A percentile compares a stretch with the other conserved stretches of the same genome.
Conservation (phyloP, 2,797 vertebrate genomes). For the Pangasius macronema region DNA sequence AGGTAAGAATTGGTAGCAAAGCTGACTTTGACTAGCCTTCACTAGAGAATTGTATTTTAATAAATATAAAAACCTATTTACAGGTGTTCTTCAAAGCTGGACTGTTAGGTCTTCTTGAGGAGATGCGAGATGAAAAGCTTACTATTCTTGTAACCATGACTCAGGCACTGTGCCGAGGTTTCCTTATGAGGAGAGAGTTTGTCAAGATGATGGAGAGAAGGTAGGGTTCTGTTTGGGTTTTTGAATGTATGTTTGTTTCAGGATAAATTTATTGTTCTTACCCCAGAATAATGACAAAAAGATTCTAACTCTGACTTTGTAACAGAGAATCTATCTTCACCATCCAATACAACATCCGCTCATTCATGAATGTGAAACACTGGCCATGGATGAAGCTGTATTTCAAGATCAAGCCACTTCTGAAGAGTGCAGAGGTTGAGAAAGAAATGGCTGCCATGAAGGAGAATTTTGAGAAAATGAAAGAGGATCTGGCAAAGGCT, state of each 20-base stretch:
- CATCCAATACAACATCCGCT: constrained; percentile 80
- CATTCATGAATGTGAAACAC: constrained; percentile 88
- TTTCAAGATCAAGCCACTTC: constrained; percentile 89
- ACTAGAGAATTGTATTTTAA: neutral
- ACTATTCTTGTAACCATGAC: constrained; percentile 77
- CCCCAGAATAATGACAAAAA: neutral
- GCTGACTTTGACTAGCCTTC: neutral
- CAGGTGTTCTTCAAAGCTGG: constrained; percentile 89
- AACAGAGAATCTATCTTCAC: constrained; percentile 78
- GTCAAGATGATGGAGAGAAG: constrained; percentile 81
- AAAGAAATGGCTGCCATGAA: constrained; percentile 88
- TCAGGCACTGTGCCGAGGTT: constrained; percentile 81
- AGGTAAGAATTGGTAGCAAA: constrained; percentile 65
- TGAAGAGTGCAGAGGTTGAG: constrained; percentile 85
- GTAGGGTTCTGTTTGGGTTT: constrained; percentile 56
- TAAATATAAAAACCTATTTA: neutral
- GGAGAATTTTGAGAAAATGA: constrained; percentile 72
- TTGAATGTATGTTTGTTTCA: neutral
- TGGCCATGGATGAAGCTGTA: constrained; percentile 91
- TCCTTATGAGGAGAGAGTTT: constrained; percentile 80
- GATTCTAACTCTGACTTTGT: constrained; percentile 23
- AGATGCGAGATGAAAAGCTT: constrained; percentile 87
- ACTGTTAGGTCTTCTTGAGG: constrained; percentile 79
- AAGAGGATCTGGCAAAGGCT: constrained; percentile 79
- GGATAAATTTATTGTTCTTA: neutral